A percentile compares a stretch with the other conserved stretches of the same genome.
These are phyloP conservation scores for Steinernema feltiae DNA, from an alignment of 1,140 invertebrate species.

Conservation along the genomic window DNA sequence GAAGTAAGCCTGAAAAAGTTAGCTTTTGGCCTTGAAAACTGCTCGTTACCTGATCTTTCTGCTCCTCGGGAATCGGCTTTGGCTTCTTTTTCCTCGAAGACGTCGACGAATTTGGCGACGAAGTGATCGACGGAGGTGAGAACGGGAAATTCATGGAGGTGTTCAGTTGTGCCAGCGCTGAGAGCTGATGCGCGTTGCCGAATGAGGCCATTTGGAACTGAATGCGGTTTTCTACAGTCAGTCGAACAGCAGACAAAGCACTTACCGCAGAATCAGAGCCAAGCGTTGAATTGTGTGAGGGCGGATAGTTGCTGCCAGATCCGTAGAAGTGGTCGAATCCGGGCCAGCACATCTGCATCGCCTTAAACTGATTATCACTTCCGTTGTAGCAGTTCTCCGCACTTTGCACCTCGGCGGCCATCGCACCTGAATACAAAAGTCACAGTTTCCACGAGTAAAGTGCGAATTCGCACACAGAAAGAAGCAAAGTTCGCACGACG, in stretches of 20 bases:
- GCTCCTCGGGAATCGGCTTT: background rate
- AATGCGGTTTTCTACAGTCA: background rate
- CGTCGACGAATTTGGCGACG: background rate
- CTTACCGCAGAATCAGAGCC: background rate
- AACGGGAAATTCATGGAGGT: conserved; percentile 9
- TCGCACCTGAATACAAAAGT: conserved; percentile 8
- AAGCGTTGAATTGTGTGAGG: background rate
- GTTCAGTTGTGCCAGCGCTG: background rate
- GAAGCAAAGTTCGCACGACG: background rate
- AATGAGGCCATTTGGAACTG: background rate
- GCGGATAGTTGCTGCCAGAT: background rate
- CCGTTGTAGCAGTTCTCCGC: conserved; percentile 4
- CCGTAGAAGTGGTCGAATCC: background rate
- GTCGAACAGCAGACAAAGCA: background rate
- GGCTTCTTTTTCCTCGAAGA: background rate
- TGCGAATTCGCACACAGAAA: background rate
- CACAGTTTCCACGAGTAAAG: background rate
- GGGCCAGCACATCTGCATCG: conserved; percentile 5
- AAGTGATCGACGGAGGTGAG: background rate
- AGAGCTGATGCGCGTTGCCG: background rate
- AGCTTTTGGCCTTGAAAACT: background rate
- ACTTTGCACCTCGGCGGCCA: conserved; percentile 8
- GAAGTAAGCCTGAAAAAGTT: background rate
- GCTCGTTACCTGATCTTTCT: background rate
- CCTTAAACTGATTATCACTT: background rate